A percentile compares a stretch with the other conserved stretches of the same genome.
Evolutionary conservation across 2,888 invertebrate species (phyloP).

Genomic region (Euplexia lucipara): DNA sequence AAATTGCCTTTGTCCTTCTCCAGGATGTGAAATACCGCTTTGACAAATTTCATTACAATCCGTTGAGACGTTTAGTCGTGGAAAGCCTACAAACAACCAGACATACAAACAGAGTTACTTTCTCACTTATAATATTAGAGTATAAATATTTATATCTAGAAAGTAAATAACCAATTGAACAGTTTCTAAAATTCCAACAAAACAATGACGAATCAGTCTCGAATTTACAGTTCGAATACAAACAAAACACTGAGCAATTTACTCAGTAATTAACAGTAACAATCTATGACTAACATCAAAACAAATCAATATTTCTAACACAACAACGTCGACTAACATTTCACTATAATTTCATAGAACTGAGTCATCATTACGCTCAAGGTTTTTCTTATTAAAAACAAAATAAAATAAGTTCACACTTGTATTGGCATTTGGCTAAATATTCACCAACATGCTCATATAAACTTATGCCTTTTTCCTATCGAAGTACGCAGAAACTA

Average conservation of each 20-base stretch:
- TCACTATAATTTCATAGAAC: neutral
- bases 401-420: slow-evolving; percentile 4
- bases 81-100: too few species aligned
- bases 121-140: too few species aligned
- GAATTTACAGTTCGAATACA: slow-evolving; percentile 7
- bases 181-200: slow-evolving; percentile 3
- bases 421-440: neutral
- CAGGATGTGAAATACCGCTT: too few species aligned
- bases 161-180: neutral
- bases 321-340: neutral
- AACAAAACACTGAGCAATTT: slow-evolving; percentile 23
- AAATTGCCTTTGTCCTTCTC: too few species aligned
- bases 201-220: neutral
- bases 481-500: too few species aligned
- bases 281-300: slow-evolving; percentile 33
- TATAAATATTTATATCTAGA: too few species aligned
- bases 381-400: slow-evolving; percentile 20
- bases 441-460: too few species aligned
- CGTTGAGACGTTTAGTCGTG: too few species aligned
- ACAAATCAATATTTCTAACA: slow-evolving; percentile 7
- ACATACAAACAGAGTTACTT: too few species aligned
- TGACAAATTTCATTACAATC: too few species aligned
- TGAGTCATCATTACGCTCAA: slow-evolving; percentile 32
- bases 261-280: slow-evolving; percentile 6
- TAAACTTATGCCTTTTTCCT: too few species aligned